These are phyloP conservation scores for Lepisosteus osseus DNA, from an alignment of 2,113 vertebrate species.

Conservation along the genomic window DNA sequence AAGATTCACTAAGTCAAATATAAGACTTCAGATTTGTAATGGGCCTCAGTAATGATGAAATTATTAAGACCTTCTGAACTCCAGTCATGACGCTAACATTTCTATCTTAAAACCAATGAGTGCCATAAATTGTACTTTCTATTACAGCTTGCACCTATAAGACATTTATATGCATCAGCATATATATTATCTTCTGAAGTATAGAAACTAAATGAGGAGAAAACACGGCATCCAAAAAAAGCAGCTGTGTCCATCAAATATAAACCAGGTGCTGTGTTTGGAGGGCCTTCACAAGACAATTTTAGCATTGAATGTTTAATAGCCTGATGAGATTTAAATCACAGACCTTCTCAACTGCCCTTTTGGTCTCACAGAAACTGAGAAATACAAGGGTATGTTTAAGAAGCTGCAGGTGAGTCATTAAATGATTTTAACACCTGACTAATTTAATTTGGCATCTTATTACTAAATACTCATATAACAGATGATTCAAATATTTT, in stretches of 20 bases:
- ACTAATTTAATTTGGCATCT: too few relatives aligned
- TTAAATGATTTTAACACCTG: too few relatives aligned
- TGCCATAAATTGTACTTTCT: slow-evolving; percentile 42
- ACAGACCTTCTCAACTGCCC: neutral
- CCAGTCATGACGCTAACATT: slow-evolving; percentile 21
- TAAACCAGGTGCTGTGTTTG: slow-evolving; percentile 59
- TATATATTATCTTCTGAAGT: slow-evolving; percentile 53
- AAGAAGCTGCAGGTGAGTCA: too few relatives aligned
- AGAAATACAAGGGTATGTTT: neutral
- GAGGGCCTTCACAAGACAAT: slow-evolving; percentile 53
- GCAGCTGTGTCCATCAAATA: slow-evolving; percentile 51
- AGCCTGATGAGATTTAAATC: slow-evolving; percentile 36
- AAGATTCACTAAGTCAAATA: slow-evolving; percentile 36
- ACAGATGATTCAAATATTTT: too few relatives aligned
- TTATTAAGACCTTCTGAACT: slow-evolving; percentile 29
- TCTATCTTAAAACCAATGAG: slow-evolving; percentile 13
- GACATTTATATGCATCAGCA: slow-evolving; percentile 40
- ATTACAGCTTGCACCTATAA: slow-evolving; percentile 32
- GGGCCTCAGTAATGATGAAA: slow-evolving; percentile 37
- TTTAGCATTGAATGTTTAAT: slow-evolving; percentile 46
- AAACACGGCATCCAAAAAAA: slow-evolving; percentile 55
- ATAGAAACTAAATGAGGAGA: slow-evolving; percentile 54
- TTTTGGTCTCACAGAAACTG: neutral
- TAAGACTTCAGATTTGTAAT: slow-evolving; percentile 36
- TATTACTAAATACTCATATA: too few relatives aligned